These are phyloP conservation scores for Ophion obscuratus DNA, from an alignment of 2,888 invertebrate species.

Conservation along the genomic window DNA sequence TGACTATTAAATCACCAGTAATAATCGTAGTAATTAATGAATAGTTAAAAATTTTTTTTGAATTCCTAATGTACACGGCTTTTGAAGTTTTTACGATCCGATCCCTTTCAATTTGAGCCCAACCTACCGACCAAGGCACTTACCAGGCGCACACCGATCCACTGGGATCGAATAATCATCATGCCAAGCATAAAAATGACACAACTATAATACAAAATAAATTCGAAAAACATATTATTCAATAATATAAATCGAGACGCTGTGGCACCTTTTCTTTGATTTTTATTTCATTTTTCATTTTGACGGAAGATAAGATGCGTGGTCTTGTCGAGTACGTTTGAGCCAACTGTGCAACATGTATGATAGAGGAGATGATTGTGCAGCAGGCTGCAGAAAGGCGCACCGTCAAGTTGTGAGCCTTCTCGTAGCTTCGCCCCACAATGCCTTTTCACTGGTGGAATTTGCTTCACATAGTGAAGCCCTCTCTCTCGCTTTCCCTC, in stretches of 20 bases:
- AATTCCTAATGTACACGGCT: too few species aligned
- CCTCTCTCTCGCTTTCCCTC: not conserved
- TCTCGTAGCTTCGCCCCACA: slow-evolving; percentile 14
- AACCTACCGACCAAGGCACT: not conserved
- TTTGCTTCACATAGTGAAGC: slow-evolving; percentile 13
- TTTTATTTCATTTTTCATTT: not conserved
- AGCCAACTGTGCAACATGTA: slow-evolving; percentile 13
- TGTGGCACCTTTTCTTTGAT: not conserved
- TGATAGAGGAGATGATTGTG: slow-evolving; percentile 5
- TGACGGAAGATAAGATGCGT: not conserved
- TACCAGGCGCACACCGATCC: too few species aligned
- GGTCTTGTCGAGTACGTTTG: not conserved
- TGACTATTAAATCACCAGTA: too few species aligned
- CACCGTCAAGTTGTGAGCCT: slow-evolving; percentile 19
- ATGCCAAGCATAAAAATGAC: not conserved
- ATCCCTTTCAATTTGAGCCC: not conserved
- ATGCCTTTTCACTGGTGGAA: slow-evolving; percentile 19
- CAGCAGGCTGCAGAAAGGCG: slow-evolving; percentile 1
- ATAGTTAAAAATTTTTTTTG: too few species aligned
- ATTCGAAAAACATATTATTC: not conserved
- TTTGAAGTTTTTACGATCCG: too few species aligned
- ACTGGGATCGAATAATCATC: not conserved
- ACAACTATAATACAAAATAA: not conserved
- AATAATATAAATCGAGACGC: not conserved
- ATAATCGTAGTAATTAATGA: too few species aligned